Percentiles rank a stretch among this genome's conserved stretches.
Conservation (phyloP, 2,113 vertebrate genomes). For the Siniperca chuatsi region DNA sequence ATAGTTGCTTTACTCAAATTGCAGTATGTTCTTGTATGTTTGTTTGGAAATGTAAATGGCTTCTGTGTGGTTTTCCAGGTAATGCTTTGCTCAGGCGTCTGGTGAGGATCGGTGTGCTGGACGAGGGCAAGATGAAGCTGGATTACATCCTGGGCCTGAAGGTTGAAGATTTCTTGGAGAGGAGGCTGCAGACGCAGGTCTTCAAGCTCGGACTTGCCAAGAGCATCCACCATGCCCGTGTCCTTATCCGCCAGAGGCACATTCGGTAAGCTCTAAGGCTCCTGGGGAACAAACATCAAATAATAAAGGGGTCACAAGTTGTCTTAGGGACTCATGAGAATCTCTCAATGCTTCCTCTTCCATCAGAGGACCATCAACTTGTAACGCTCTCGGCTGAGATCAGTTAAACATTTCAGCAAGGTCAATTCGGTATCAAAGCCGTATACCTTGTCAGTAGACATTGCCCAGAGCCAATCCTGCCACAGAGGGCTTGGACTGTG, state of each 20-base stretch:
- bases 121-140: slow-evolving; percentile 96
- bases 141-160: slow-evolving; percentile 96
- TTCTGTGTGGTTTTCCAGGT: slow-evolving; percentile 74
- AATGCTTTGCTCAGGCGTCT: slow-evolving; percentile 92
- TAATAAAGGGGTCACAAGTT: background rate
- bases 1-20: background rate
- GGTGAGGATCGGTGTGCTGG: slow-evolving; percentile 93
- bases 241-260: slow-evolving; percentile 95
- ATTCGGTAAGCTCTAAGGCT: slow-evolving; percentile 85
- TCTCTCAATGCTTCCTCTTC: slow-evolving; percentile 80
- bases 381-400: slow-evolving; percentile 72
- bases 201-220: slow-evolving; percentile 95
- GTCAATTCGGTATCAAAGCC: slow-evolving; percentile 92
- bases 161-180: slow-evolving; percentile 94
- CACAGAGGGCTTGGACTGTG: slow-evolving; percentile 47
- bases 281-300: too few species aligned
- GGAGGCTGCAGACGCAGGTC: slow-evolving; percentile 94
- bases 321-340: slow-evolving; percentile 57
- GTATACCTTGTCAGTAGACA: slow-evolving; percentile 91
- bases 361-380: slow-evolving; percentile 76
- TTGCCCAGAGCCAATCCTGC: slow-evolving; percentile 83
- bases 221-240: slow-evolving; percentile 93
- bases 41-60: background rate
- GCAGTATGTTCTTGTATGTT: background rate
- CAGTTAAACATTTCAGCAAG: slow-evolving; percentile 84